These are phyloP conservation scores for Saccostrea glomerata DNA, from an alignment of 1,140 invertebrate genomes.

Conservation along the genomic window DNA sequence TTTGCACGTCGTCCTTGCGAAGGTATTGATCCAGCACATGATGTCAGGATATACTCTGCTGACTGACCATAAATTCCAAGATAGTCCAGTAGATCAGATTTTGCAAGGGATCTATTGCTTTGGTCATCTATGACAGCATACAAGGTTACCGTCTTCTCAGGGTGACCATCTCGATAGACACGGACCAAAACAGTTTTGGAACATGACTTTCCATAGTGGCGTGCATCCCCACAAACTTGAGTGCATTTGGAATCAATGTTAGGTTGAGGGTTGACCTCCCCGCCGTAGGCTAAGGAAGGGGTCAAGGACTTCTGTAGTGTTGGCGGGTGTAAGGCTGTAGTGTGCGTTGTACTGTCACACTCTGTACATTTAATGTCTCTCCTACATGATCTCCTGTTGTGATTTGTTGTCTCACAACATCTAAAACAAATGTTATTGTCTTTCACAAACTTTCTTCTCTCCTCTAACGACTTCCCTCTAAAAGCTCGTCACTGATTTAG, in stretches of 20 bases:
- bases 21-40: conserved; percentile 47
- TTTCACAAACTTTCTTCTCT: conserved; percentile 35
- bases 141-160: conserved; percentile 1
- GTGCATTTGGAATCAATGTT: conserved; percentile 45
- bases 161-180: conserved; percentile 37
- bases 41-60: conserved; percentile 32
- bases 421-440: conserved; percentile 42
- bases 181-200: conserved; percentile 44
- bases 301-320: too few species aligned
- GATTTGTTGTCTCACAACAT: conserved; percentile 38
- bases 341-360: conserved; percentile 13
- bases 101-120: conserved; percentile 48
- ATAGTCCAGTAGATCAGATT: conserved; percentile 19
- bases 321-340: conserved; percentile 18
- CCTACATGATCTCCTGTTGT: conserved; percentile 2
- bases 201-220: conserved; percentile 47
- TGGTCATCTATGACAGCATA: conserved; percentile 55
- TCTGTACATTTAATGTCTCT: not conserved
- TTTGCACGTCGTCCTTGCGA: conserved; percentile 16
- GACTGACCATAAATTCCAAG: not conserved
- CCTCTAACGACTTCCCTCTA: conserved; percentile 17
- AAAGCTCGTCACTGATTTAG: conserved; percentile 46
- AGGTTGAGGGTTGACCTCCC: not conserved
- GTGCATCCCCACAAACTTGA: conserved; percentile 29
- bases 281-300: not conserved